Percentiles rank a stretch among this genome's conserved stretches.
Evolutionary conservation across 2,113 vertebrate species (phyloP).

Genomic region (Neogale vison): DNA sequence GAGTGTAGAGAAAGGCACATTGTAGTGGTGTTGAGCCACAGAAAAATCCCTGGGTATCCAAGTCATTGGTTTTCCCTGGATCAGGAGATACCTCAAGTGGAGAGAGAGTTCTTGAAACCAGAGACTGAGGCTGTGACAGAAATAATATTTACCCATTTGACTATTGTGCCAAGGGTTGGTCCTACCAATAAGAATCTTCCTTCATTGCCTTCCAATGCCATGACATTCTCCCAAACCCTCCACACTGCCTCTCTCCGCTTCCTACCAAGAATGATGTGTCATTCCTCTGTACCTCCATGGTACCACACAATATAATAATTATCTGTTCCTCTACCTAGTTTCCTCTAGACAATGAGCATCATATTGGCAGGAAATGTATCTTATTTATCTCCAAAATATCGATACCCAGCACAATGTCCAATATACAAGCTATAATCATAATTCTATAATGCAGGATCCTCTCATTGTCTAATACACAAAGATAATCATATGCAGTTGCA

Average conservation of each 20-base stretch:
- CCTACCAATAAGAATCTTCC: neutral
- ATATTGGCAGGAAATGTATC: neutral
- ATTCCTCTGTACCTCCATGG: neutral
- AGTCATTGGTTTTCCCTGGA: neutral
- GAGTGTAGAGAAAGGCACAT: neutral
- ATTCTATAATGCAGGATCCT: neutral
- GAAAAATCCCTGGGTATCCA: neutral
- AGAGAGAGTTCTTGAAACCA: neutral
- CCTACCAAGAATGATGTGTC: neutral
- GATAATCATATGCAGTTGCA: neutral
- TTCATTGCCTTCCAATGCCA: neutral
- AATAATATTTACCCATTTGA: neutral
- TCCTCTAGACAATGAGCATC: neutral
- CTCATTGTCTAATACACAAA: neutral
- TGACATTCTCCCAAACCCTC: neutral
- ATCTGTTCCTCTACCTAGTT: neutral
- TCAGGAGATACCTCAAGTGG: neutral
- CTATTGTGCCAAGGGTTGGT: neutral
- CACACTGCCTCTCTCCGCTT: neutral
- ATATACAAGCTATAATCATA: neutral
- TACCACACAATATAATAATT: neutral
- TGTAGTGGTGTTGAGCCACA: neutral
- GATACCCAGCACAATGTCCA: neutral
- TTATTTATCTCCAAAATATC: neutral
- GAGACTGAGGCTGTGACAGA: neutral